These are phyloP conservation scores for Anoplopoma fimbria DNA, from an alignment of 2,113 vertebrate genomes.

Conservation along the genomic window DNA sequence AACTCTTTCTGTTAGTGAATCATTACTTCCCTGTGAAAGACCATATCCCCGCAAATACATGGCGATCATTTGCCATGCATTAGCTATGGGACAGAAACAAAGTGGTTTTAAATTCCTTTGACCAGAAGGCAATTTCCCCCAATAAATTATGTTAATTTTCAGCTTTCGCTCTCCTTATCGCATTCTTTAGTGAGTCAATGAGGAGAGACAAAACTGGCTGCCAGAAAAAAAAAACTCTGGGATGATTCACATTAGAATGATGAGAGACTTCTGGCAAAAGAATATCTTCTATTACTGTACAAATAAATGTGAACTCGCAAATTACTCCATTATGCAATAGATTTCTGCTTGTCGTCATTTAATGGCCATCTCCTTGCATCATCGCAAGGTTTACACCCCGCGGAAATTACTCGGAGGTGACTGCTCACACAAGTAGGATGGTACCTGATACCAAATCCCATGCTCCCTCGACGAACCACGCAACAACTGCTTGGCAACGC, in stretches of 20 bases:
- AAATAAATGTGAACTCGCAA: slow-evolving; percentile 33
- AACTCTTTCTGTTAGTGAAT: slow-evolving; percentile 68
- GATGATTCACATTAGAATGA: slow-evolving; percentile 62
- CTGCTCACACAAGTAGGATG: slow-evolving; percentile 66
- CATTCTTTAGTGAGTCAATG: slow-evolving; percentile 70
- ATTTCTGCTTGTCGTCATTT: slow-evolving; percentile 65
- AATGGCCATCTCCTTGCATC: slow-evolving; percentile 74
- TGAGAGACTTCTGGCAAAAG: slow-evolving; percentile 54
- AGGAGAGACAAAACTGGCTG: slow-evolving; percentile 65
- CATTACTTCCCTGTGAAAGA: slow-evolving; percentile 64
- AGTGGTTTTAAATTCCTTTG: slow-evolving; percentile 73
- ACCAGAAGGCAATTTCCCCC: slow-evolving; percentile 76
- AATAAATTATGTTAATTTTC: slow-evolving; percentile 82
- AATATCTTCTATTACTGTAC: slow-evolving; percentile 41
- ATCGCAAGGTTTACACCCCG: slow-evolving; percentile 64
- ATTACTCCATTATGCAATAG: slow-evolving; percentile 67
- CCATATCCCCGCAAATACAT: slow-evolving; percentile 66
- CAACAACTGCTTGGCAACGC: slow-evolving; percentile 80
- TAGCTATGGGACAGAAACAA: slow-evolving; percentile 74
- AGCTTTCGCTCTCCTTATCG: slow-evolving; percentile 62
- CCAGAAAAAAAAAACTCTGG: slow-evolving; percentile 62
- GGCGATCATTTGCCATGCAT: slow-evolving; percentile 72
- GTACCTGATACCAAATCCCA: slow-evolving; percentile 75
- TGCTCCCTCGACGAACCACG: slow-evolving; percentile 71
- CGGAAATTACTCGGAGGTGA: slow-evolving; percentile 69